These are phyloP conservation scores for Cerastis rubricosa DNA, from an alignment of 2,888 invertebrate genomes.

Conservation along the genomic window DNA sequence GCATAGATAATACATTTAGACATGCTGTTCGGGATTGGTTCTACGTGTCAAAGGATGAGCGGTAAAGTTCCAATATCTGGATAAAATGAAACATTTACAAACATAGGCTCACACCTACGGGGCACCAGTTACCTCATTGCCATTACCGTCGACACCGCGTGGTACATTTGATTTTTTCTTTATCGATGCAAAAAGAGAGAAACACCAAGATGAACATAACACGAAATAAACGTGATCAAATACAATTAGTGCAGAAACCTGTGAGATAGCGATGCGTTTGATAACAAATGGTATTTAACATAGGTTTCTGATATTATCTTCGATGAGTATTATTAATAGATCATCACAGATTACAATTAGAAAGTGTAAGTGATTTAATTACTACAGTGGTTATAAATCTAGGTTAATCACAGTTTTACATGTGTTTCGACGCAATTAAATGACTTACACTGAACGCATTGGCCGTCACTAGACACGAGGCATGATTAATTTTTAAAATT, in stretches of 20 bases:
- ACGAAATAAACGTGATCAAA: slow-evolving; percentile 77
- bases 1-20: slow-evolving; percentile 59
- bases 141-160: slow-evolving; percentile 98
- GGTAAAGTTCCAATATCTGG: slow-evolving; percentile 72
- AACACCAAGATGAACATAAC: slow-evolving; percentile 89
- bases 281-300: slow-evolving; percentile 50
- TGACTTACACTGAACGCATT: slow-evolving; percentile 57
- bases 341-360: slow-evolving; percentile 76
- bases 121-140: slow-evolving; percentile 95
- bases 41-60: slow-evolving; percentile 80
- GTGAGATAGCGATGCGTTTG: slow-evolving; percentile 71
- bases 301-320: slow-evolving; percentile 57
- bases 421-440: slow-evolving; percentile 46
- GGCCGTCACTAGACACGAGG: slow-evolving; percentile 55
- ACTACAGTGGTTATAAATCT: slow-evolving; percentile 12
- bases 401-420: neutral
- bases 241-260: slow-evolving; percentile 75
- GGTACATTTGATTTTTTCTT: slow-evolving; percentile 98
- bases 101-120: slow-evolving; percentile 86
- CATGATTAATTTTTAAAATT: slow-evolving; percentile 40
- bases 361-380: slow-evolving; percentile 71
- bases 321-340: slow-evolving; percentile 56
- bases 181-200: slow-evolving; percentile 92
- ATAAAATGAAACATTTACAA: slow-evolving; percentile 77
- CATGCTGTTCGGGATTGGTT: slow-evolving; percentile 75